These are phyloP conservation scores for Morone saxatilis DNA, from an alignment of 2,113 vertebrate genomes.

Conservation along the genomic window DNA sequence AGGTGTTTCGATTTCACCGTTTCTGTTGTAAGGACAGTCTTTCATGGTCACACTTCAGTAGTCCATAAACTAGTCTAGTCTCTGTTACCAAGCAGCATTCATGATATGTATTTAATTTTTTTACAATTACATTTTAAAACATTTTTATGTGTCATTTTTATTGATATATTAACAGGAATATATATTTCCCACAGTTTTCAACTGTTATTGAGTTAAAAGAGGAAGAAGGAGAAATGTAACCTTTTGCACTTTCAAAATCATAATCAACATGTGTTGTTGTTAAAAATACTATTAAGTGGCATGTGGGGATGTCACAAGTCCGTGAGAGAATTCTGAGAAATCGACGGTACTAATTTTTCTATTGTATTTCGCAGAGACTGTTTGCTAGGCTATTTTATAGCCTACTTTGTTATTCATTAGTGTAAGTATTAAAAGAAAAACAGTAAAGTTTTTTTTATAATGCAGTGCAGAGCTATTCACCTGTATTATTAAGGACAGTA, in stretches of 20 bases:
- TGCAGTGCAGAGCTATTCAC: no score
- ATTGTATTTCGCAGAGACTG: no score
- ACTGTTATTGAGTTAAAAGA: not conserved
- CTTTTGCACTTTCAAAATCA: conserved; percentile 10
- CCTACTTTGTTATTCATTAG: no score
- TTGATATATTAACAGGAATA: not conserved
- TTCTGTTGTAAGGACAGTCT: not conserved
- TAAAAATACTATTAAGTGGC: not conserved
- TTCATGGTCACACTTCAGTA: not conserved
- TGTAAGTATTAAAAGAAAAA: no score
- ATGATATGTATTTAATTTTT: not conserved
- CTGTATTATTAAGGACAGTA: no score
- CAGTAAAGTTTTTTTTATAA: no score
- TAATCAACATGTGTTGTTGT: not conserved
- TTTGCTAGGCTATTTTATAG: no score
- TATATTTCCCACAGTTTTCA: not conserved
- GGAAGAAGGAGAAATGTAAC: not conserved
- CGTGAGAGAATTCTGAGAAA: no score
- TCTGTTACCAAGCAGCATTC: not conserved
- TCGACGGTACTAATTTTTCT: no score
- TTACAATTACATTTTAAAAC: no score
- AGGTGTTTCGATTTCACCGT: not conserved
- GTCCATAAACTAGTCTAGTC: not conserved
- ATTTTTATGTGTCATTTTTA: not conserved
- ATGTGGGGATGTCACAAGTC: no score